These are phyloP conservation scores for Delphinus delphis DNA, from an alignment of 2,113 vertebrate species.

Conservation along the genomic window DNA sequence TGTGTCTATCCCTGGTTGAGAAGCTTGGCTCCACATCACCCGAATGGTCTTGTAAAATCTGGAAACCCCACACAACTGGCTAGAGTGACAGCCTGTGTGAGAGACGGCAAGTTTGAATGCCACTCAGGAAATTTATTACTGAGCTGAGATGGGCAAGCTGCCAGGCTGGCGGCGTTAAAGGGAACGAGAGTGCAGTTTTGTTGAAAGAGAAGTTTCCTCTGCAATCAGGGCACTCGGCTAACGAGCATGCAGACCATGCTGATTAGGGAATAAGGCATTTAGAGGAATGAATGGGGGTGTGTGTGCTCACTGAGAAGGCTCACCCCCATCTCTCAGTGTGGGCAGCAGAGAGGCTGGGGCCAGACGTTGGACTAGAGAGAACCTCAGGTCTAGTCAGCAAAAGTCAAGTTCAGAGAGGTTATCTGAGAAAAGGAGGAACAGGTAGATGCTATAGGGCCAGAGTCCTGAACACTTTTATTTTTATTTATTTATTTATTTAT, in stretches of 20 bases:
- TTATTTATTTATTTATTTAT: too few species aligned
- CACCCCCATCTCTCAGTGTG: background rate
- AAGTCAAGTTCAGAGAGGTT: background rate
- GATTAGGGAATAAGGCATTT: background rate
- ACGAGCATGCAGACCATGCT: background rate
- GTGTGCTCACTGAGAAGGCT: background rate
- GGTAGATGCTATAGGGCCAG: background rate
- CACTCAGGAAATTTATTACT: conserved; percentile 37
- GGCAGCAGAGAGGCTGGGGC: background rate
- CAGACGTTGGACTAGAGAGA: background rate
- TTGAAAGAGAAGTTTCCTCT: conserved; percentile 29
- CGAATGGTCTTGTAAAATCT: background rate
- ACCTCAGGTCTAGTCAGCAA: background rate
- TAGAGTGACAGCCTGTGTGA: background rate
- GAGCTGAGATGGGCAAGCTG: background rate
- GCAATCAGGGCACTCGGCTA: background rate
- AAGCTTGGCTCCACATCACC: background rate
- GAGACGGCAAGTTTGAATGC: conserved; percentile 1
- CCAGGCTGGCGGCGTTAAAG: conserved; percentile 19
- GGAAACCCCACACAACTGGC: background rate
- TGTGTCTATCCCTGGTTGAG: background rate
- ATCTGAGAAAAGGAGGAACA: background rate
- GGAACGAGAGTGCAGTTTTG: conserved; percentile 17
- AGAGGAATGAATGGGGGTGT: background rate
- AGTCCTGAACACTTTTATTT: background rate